Base-by-base conservation (phyloP, 2,113 vertebrate genomes). In the Cebus imitator region DNA sequence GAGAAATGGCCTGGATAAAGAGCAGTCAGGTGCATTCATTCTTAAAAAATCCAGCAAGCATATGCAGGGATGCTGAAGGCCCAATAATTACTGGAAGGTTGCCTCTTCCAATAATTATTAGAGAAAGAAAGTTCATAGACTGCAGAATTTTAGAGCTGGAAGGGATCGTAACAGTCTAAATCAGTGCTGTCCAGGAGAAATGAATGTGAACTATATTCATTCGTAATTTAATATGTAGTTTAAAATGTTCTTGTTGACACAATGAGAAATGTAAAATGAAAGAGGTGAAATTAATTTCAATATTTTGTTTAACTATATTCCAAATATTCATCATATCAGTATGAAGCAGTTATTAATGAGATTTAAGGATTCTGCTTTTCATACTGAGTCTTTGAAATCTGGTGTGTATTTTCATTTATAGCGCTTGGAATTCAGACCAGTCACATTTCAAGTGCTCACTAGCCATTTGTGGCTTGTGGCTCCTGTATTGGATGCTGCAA, bases 371-470 rank as follows among this genome's bases (percentile, higher is more conserved):
- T 80, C 52, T 78, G 8, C 35, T 80, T 72, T 43, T 76, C 21
- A 14, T 91, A 37, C 40, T 55, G 1, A 66, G 32, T 75, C 35
- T 90, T 66, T 48, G 58, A 70, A 82, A 17, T 20, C 14, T 14
- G 37, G 16, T 48, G 18, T 91, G 12, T n/a, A 8, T 85, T 50
- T 72, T 84, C 52, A 32, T 32, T 57, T 88, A 9, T 5, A 89
- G 72, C 27, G 25, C n/a, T 3, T 37, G 68, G 50, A 40, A 0
- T 58, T 90, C 13, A 3, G n/a, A 43, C 11, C 4, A 78, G 20
- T n/a, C 1, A 0, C 12, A 13, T 17, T 40, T 85, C 25, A 7
- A 2, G 25, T 70, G 76, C 50, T 66, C 12, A 5, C 2, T 1
- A 25, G 68, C 9, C 55, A 2, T 2, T 2, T 43, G 78, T 17